phyloP scores from a whole-genome alignment of 92 coral and sea anemone genomes.

The Palythoa caribaeorum region DNA sequence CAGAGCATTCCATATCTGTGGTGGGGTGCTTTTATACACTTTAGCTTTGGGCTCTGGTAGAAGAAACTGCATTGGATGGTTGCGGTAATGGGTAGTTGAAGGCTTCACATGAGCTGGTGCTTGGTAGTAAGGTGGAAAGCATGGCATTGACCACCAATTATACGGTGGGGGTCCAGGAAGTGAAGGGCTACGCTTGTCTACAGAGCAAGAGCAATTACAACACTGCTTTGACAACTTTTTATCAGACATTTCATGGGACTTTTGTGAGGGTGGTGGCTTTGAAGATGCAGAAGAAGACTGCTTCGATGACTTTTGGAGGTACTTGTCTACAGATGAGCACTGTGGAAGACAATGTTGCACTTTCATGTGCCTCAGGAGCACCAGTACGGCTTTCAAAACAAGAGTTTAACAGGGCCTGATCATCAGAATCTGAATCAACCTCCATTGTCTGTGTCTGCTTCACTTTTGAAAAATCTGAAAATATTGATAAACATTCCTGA shows the following conservation, averaged over 20 bases:
- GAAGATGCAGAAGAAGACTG: neutral
- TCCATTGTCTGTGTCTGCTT: neutral
- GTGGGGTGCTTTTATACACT: neutral
- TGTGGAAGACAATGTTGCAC: neutral
- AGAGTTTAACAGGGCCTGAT: slow-evolving; percentile 6
- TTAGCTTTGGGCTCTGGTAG: slow-evolving; percentile 2
- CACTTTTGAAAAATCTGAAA: slow-evolving; percentile 2
- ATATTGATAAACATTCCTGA: neutral
- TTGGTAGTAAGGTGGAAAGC: neutral
- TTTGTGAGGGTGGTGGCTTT: neutral
- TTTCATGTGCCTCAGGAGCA: slow-evolving; percentile 5
- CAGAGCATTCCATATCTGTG: neutral
- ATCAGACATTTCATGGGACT: neutral
- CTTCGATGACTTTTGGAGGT: neutral
- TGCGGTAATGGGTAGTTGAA: neutral
- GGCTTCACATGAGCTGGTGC: neutral
- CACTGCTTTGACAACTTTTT: neutral
- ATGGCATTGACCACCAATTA: neutral
- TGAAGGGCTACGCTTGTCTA: neutral
- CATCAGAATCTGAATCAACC: neutral
- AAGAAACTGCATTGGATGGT: neutral
- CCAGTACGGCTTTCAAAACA: neutral
- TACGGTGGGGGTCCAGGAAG: neutral
- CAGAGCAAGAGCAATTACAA: neutral
- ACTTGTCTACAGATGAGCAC: slow-evolving; percentile 6